These are phyloP conservation scores for Lampris incognitus DNA, from an alignment of 2,113 vertebrate species.

Conservation along the genomic window DNA sequence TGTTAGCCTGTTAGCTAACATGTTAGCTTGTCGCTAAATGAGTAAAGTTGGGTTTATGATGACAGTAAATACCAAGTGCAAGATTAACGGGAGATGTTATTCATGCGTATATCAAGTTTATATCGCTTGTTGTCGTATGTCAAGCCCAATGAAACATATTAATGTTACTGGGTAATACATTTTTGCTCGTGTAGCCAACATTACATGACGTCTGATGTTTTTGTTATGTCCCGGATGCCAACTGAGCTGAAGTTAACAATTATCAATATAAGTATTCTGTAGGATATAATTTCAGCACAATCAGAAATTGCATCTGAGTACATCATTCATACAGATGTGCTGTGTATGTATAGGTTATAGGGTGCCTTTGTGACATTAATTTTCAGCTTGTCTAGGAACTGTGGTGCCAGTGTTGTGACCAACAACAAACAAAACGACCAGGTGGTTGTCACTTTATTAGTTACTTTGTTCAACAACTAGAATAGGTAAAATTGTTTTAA, in stretches of 20 bases:
- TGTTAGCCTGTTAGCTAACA: conserved; percentile 44
- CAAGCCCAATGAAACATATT: neutral
- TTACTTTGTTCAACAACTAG: too few species aligned
- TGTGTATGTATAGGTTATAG: too few species aligned
- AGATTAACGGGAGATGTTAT: neutral
- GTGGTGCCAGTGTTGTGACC: too few species aligned
- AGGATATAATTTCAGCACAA: neutral
- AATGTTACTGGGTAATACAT: neutral
- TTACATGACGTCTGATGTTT: conserved; percentile 62
- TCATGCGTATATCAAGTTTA: neutral
- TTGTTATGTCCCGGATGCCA: conserved; percentile 12
- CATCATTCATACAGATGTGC: too few species aligned
- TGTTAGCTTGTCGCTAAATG: conserved; percentile 26
- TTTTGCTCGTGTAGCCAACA: conserved; percentile 48
- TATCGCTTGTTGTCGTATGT: neutral
- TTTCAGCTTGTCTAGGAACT: too few species aligned
- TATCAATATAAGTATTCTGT: neutral
- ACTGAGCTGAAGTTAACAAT: neutral
- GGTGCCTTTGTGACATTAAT: too few species aligned
- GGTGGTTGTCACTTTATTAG: too few species aligned
- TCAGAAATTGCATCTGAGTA: neutral
- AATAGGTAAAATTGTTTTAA: too few species aligned
- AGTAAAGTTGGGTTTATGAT: neutral
- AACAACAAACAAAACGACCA: too few species aligned
- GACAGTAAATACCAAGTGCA: neutral